A percentile compares a stretch with the other conserved stretches of the same genome.
phyloP scores from a whole-genome alignment of 1,140 invertebrate genomes.

The Oncopeltus fasciatus region DNA sequence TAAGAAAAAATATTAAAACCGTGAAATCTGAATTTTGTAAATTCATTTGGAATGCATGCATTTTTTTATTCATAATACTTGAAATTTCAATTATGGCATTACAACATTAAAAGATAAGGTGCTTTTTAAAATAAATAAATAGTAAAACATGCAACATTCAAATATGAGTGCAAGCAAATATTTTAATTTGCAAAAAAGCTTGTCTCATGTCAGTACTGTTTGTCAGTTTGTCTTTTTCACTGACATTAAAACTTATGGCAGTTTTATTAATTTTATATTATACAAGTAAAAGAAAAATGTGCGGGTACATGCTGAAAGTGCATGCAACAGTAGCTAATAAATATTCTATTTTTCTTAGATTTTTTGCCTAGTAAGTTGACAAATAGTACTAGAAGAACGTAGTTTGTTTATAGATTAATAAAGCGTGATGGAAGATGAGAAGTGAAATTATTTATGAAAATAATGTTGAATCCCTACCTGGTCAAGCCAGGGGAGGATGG shows the following conservation, averaged over 20 bases:
- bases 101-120: too few relatives aligned
- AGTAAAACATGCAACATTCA: background rate
- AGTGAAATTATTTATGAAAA: constrained; percentile 15
- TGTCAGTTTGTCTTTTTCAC: background rate
- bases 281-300: background rate
- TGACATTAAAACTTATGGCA: background rate
- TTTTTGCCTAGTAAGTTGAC: background rate
- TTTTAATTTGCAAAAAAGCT: background rate
- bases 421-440: constrained; percentile 15
- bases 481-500: constrained; percentile 26
- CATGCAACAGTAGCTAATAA: background rate
- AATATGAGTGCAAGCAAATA: too few relatives aligned
- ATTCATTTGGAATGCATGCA: too few relatives aligned
- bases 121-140: background rate
- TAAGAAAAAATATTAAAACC: too few relatives aligned
- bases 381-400: background rate
- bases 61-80: too few relatives aligned
- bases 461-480: constrained; percentile 24
- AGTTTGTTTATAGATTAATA: background rate
- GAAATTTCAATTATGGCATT: too few relatives aligned
- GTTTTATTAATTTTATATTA: background rate
- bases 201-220: background rate
- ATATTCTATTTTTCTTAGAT: background rate
- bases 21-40: too few relatives aligned
- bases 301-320: background rate